These are phyloP conservation scores for Drosophila atroscutellata DNA, from an alignment of 2,888 invertebrate species.

Conservation along the genomic window DNA sequence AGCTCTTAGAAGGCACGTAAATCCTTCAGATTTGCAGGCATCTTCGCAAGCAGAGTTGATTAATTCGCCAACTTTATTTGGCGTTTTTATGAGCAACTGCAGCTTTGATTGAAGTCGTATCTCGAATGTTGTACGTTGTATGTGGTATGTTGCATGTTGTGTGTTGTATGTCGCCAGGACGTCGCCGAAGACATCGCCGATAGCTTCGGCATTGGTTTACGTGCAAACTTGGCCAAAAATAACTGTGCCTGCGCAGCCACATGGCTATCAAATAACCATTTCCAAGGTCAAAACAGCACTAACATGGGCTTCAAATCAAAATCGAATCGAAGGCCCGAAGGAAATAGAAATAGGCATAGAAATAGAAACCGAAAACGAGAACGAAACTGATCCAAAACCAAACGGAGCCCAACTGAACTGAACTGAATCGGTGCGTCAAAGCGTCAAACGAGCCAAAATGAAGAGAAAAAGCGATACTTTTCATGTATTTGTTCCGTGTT, in stretches of 20 bases:
- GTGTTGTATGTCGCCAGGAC: conserved; percentile 2
- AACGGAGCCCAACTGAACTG: conserved; percentile 9
- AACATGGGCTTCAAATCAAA: conserved; percentile 22
- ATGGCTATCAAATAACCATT: conserved; percentile 38
- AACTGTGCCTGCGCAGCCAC: conserved; percentile 26
- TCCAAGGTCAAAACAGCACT: conserved; percentile 14
- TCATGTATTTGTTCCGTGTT: conserved; percentile 16
- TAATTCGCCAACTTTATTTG: conserved; percentile 74
- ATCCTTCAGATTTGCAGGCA: conserved; percentile 51
- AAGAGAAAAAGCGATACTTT: conserved; percentile 55
- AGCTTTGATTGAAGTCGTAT: conserved; percentile 13
- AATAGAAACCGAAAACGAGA: conserved; percentile 4
- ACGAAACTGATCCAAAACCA: conserved; percentile 16
- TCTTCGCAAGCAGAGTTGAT: conserved; percentile 58
- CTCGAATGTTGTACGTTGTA: conserved; percentile 1
- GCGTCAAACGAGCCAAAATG: conserved; percentile 37
- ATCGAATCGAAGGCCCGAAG: not conserved
- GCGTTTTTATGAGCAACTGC: conserved; percentile 68
- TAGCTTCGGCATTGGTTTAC: conserved; percentile 20
- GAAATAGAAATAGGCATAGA: not conserved
- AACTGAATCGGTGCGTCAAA: conserved; percentile 19
- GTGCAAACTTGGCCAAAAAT: conserved; percentile 31
- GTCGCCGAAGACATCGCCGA: conserved; percentile 4
- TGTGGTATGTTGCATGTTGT: not conserved
- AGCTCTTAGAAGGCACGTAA: conserved; percentile 32